Base-by-base conservation (phyloP, 1,140 invertebrate genomes). In the Solen grandis region DNA sequence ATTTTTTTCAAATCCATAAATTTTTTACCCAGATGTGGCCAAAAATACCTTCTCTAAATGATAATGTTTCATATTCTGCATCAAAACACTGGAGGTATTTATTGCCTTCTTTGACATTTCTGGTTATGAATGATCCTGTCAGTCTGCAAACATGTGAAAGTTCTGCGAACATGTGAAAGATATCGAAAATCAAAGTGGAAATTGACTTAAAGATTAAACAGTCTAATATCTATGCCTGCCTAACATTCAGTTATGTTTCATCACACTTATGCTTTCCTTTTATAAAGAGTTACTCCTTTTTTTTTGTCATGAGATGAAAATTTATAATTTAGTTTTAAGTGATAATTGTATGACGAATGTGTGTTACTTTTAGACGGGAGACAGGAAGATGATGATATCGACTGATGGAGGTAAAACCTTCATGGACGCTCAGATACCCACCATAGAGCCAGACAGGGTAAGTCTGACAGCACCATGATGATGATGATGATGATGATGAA, bases 341-440 rank as follows among this genome's bases (percentile, higher is more conserved):
- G 41, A 19, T 46, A 10, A 19, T 46, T 46, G 41, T n/a, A n/a
- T n/a, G n/a, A n/a, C n/a, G n/a, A n/a, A n/a, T 46, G 8, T 0
- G 57, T 50, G 73, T 50, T 22, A 75, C 0, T 70, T 80, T 31
- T 63, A 88, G 88, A 78, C 62, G 36, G 65, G 66, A 16, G 73
- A 86, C 25, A 68, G 86, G 33, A 31, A 85, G 36, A 85, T 92
- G 81, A 76, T 85, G 74, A 88, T 92, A 0, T 91, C 90, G 4
- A 87, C 83, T 27, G 88, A 91, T 87, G 85, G 77, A 60, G 91
- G 91, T 27, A 54, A 69, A 5, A 84, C 54, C 2, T 92, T 89
- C 87, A 85, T 82, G 66, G 87, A 89, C 59, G 89, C 88, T 35
- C 85, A 87, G 70, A 70, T 92, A 41, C 90, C 90, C 0, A 88